These are phyloP conservation scores for Brachionus calyciflorus DNA, from an alignment of 1,140 invertebrate species.

Conservation along the genomic window DNA sequence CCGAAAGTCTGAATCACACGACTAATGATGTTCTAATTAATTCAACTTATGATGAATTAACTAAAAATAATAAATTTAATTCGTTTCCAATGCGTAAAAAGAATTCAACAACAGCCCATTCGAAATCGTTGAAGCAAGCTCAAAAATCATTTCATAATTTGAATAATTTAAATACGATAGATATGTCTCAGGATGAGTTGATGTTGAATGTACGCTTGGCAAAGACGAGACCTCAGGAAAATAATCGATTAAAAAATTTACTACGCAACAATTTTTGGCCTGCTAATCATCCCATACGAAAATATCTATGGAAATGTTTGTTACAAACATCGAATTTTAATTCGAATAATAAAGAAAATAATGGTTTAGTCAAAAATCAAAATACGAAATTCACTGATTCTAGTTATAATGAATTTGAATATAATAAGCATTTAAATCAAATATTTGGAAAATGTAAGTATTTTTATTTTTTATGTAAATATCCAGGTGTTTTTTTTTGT, in stretches of 20 bases:
- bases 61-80: conserved; percentile 35
- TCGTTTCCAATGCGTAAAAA: conserved; percentile 29
- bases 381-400: background rate
- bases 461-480: background rate
- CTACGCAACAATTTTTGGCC: conserved; percentile 49
- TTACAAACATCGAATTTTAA: background rate
- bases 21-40: background rate
- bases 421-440: conserved; percentile 40
- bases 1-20: background rate
- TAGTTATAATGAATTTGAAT: background rate
- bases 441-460: conserved; percentile 37
- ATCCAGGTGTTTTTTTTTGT: too few relatives aligned
- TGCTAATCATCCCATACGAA: conserved; percentile 47
- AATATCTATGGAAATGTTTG: conserved; percentile 49
- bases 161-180: background rate
- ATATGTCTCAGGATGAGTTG: conserved; percentile 1
- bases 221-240: conserved; percentile 48
- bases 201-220: conserved; percentile 8
- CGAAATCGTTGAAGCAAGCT: background rate
- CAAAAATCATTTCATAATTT: background rate
- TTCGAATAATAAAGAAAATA: conserved; percentile 16
- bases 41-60: background rate
- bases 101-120: background rate
- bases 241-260: conserved; percentile 49
- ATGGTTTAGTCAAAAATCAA: too few relatives aligned